These are phyloP conservation scores for Heterotilapia buettikoferi DNA, from an alignment of 2,113 vertebrate species.

Conservation along the genomic window DNA sequence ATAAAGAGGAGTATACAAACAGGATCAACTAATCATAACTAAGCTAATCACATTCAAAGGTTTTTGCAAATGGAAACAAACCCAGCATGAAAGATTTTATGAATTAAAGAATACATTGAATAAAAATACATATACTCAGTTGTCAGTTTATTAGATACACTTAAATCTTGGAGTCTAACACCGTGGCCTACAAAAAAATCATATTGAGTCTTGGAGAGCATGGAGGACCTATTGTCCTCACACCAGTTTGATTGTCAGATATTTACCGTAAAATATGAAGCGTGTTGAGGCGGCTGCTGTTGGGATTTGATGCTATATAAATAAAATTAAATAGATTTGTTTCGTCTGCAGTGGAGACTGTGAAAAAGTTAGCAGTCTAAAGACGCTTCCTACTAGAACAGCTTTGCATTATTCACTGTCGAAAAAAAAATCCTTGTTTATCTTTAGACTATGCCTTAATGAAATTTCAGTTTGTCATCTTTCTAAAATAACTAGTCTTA, in stretches of 20 bases:
- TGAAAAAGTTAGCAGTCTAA: neutral
- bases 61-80: neutral
- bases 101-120: neutral
- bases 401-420: neutral
- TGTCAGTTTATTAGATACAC: neutral
- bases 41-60: neutral
- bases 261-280: neutral
- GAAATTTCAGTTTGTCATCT: neutral
- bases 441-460: neutral
- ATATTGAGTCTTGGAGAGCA: neutral
- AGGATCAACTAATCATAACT: neutral
- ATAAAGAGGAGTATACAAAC: neutral
- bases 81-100: neutral
- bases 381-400: neutral
- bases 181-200: neutral
- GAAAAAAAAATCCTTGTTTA: neutral
- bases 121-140: neutral
- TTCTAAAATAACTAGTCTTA: neutral
- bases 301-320: neutral
- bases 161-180: neutral
- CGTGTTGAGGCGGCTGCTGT: neutral
- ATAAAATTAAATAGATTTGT: neutral
- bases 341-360: neutral
- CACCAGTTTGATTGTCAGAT: neutral
- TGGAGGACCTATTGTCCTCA: neutral